phyloP scores from a whole-genome alignment of 2,888 invertebrate genomes.

The Lysandra coridon region DNA sequence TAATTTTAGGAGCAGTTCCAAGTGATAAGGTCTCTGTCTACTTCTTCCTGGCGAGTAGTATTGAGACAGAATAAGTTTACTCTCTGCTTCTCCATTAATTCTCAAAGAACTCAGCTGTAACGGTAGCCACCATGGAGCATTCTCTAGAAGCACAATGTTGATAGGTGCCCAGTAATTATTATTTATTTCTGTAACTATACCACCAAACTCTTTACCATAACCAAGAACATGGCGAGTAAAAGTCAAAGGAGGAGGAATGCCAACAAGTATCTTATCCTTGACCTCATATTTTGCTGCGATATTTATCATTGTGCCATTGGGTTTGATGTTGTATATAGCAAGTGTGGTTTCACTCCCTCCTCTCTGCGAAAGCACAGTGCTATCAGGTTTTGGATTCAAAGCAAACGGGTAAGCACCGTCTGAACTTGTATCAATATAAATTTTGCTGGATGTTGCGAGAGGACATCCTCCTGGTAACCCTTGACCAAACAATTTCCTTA shows the following conservation, averaged over 20 bases:
- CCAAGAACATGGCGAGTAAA: slow-evolving; percentile 92
- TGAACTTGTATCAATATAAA: slow-evolving; percentile 89
- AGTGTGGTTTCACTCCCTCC: slow-evolving; percentile 85
- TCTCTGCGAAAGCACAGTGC: slow-evolving; percentile 80
- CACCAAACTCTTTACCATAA: slow-evolving; percentile 95
- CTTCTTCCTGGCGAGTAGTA: slow-evolving; percentile 89
- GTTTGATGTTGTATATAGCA: slow-evolving; percentile 86
- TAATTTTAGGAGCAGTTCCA: slow-evolving; percentile 90
- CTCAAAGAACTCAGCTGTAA: slow-evolving; percentile 93
- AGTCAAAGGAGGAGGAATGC: slow-evolving; percentile 83
- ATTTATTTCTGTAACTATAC: slow-evolving; percentile 90
- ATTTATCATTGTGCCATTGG: slow-evolving; percentile 82
- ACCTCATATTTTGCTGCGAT: slow-evolving; percentile 82
- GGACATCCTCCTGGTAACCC: slow-evolving; percentile 91
- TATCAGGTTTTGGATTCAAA: slow-evolving; percentile 82
- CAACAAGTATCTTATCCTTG: slow-evolving; percentile 72
- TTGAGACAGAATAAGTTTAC: slow-evolving; percentile 78
- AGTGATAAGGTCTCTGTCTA: slow-evolving; percentile 90
- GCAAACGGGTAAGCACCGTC: slow-evolving; percentile 83
- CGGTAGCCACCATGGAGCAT: slow-evolving; percentile 94
- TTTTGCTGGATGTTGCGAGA: slow-evolving; percentile 86
- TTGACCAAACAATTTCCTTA: slow-evolving; percentile 92
- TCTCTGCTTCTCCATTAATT: slow-evolving; percentile 82
- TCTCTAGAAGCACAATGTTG: slow-evolving; percentile 91
- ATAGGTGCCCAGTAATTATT: slow-evolving; percentile 89